Base-by-base conservation (phyloP, 2,113 vertebrate species). In the Choloepus hoffmanni region DNA sequence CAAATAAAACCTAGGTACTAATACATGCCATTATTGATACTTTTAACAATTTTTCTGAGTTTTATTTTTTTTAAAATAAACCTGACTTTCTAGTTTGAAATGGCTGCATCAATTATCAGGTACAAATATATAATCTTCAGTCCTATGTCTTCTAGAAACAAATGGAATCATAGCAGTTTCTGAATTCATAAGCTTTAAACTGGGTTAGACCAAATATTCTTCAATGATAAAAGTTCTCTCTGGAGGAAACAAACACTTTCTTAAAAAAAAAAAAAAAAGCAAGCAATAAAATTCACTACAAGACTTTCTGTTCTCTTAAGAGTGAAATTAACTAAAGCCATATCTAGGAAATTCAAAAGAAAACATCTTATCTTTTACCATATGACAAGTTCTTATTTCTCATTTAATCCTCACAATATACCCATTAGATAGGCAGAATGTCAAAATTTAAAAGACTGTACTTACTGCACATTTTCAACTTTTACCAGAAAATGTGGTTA, bases 1-100 rank as follows among this genome's bases (percentile, higher is more conserved):
- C 73, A 95, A 95, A 96, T 90, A 88, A 73, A 96, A 81, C 53
- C 60, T 89, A 90, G 48, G 26, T 81, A 45, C 40, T 40, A 43
- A 83, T 48, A 93, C 23, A 82, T 43, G 33, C 11, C 30, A 93
- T 36, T 92, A 92, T 85, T 92, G 45, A 85, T 73, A 93, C 50
- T 96, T 50, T 33, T 21, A 24, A 73, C 55, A 15, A 74, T 74
- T 74, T 93, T 70, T 88, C 36, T 94, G 85, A 89, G 48, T 85
- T 65, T 95, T 73, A 85, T 92, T 81, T 36, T 6, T 68, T 36
- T 36, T 33, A 33, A 76, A 50, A 85, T 72, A 92, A 96, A 78
- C 77, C 74, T 43, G 43, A n/a, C 26, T 88, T 8, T 85, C 16
- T 76, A 96, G 58, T 94, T 96, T 55, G 65, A 96, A 92, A 63